These are phyloP conservation scores for Apamea anceps DNA, from an alignment of 2,888 invertebrate genomes.

Conservation along the genomic window DNA sequence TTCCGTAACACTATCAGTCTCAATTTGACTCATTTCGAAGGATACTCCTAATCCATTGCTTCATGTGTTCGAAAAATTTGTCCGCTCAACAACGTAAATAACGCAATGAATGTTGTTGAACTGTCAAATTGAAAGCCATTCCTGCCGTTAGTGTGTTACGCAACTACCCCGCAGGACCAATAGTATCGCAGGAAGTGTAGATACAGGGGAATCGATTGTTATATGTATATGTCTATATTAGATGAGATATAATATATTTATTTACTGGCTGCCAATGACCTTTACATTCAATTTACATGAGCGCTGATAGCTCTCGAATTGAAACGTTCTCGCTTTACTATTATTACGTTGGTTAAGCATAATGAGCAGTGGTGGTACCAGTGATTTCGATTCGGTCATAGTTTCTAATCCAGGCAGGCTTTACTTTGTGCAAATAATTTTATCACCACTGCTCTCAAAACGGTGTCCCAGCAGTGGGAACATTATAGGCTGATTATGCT, in stretches of 20 bases:
- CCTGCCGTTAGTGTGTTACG: no score
- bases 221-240: conserved; percentile 4
- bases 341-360: background rate
- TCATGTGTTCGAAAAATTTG: background rate
- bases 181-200: background rate
- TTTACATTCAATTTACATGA: conserved; percentile 33
- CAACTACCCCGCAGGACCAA: background rate
- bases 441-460: no score
- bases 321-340: background rate
- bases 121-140: background rate
- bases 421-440: no score
- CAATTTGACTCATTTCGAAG: background rate
- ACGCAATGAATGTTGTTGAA: background rate
- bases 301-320: conserved; percentile 10
- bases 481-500: no score
- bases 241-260: background rate
- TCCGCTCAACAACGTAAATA: background rate
- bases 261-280: conserved; percentile 41
- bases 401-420: no score
- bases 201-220: conserved; percentile 12
- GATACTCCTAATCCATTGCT: background rate
- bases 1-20: background rate
- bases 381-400: no score
- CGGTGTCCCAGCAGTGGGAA: no score
- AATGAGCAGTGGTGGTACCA: no score